These are phyloP conservation scores for Phalangium opilio DNA, from an alignment of 2,888 invertebrate genomes.

Conservation along the genomic window DNA sequence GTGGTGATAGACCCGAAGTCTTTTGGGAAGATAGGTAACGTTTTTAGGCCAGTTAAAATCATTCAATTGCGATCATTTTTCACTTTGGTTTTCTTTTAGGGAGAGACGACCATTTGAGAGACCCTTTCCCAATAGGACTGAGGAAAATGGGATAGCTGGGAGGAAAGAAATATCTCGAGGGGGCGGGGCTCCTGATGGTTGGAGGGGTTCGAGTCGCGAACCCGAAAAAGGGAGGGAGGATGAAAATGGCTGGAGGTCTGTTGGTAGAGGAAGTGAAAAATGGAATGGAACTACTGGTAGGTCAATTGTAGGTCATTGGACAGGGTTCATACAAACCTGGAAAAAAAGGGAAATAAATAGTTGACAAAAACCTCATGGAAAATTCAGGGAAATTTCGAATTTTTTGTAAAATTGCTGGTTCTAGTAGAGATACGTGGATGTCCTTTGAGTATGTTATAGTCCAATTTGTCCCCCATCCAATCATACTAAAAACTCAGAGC, in stretches of 20 bases:
- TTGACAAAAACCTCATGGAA: too few species aligned
- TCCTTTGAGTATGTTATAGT: too few species aligned
- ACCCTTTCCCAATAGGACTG: slow-evolving; percentile 2
- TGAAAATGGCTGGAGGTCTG: slow-evolving; percentile 38
- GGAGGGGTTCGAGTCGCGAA: slow-evolving; percentile 9
- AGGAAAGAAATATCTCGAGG: slow-evolving; percentile 24
- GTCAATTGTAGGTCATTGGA: too few species aligned
- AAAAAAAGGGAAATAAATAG: too few species aligned
- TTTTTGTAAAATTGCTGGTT: too few species aligned
- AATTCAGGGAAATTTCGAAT: too few species aligned
- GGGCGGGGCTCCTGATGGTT: slow-evolving; percentile 16
- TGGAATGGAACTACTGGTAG: slow-evolving; percentile 34
- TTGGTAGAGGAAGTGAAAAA: slow-evolving; percentile 36
- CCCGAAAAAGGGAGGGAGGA: slow-evolving; percentile 32
- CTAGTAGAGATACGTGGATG: too few species aligned
- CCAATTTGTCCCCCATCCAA: too few species aligned
- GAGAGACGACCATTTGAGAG: too few species aligned
- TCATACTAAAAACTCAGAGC: too few species aligned
- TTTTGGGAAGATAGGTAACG: slow-evolving; percentile 32
- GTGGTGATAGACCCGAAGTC: slow-evolving; percentile 24
- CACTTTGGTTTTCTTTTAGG: not conserved
- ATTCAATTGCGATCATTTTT: not conserved
- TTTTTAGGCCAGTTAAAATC: not conserved
- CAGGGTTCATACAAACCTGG: too few species aligned
- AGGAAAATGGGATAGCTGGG: slow-evolving; percentile 5